These are phyloP conservation scores for Phlogophora meticulosa DNA, from an alignment of 2,888 invertebrate species.

Conservation along the genomic window DNA sequence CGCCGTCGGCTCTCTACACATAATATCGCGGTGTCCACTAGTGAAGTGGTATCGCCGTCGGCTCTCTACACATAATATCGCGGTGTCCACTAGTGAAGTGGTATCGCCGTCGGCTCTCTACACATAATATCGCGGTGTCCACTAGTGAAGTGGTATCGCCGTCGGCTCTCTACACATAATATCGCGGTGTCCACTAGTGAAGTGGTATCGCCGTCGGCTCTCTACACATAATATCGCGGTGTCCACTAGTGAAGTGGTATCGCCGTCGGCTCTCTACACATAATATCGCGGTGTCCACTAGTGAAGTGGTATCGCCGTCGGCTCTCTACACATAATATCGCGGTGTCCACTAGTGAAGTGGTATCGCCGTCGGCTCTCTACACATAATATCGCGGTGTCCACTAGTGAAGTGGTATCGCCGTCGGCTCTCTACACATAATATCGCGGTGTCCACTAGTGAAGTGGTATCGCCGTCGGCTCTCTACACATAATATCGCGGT, in stretches of 20 bases:
- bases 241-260: conserved; percentile 47
- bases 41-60: conserved; percentile 26
- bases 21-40: conserved; percentile 63
- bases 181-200: conserved; percentile 60
- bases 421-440: conserved; percentile 61
- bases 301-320: conserved; percentile 26
- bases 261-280: conserved; percentile 58
- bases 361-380: conserved; percentile 55
- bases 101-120: conserved; percentile 55
- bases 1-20: conserved; percentile 58
- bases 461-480: conserved; percentile 45
- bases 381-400: conserved; percentile 66
- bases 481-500: conserved; percentile 65
- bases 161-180: conserved; percentile 61
- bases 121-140: conserved; percentile 66
- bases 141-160: conserved; percentile 19
- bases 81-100: conserved; percentile 53
- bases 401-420: conserved; percentile 19
- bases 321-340: conserved; percentile 65
- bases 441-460: conserved; percentile 60
- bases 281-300: conserved; percentile 63
- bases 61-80: conserved; percentile 65
- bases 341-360: conserved; percentile 53
- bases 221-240: conserved; percentile 65
- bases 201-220: conserved; percentile 45